Evolutionary conservation across 2,888 invertebrate genomes (phyloP).

Genomic region (Dryocosmus kuriphilus): DNA sequence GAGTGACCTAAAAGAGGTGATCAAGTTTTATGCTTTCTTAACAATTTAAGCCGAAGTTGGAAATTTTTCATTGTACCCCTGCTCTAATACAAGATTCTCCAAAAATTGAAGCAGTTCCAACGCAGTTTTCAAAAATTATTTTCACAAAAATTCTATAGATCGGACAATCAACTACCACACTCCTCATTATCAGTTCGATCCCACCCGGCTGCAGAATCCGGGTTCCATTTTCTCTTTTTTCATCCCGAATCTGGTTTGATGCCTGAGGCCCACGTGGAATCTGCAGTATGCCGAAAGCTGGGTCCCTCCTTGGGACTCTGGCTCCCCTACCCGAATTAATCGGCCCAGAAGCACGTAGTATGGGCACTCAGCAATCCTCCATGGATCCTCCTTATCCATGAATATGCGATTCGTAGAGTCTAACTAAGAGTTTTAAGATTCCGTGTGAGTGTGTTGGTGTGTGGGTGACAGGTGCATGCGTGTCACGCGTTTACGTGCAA

Average conservation of each 20-base stretch:
- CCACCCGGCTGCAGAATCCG: not conserved
- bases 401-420: slow-evolving; percentile 37
- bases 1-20: too few relatives aligned
- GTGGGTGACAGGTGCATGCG: slow-evolving; percentile 35
- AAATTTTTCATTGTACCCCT: too few relatives aligned
- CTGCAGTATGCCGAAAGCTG: not conserved
- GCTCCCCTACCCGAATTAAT: slow-evolving; percentile 16
- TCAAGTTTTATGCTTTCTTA: too few relatives aligned
- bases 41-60: too few relatives aligned
- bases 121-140: too few relatives aligned
- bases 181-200: not conserved
- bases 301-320: not conserved
- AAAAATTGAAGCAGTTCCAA: too few relatives aligned
- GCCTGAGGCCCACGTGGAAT: not conserved
- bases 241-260: slow-evolving; percentile 11
- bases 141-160: not conserved
- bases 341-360: slow-evolving; percentile 11
- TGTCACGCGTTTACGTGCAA: slow-evolving; percentile 38
- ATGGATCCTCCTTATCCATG: slow-evolving; percentile 26
- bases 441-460: slow-evolving; percentile 12
- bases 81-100: too few relatives aligned
- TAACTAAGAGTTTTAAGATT: slow-evolving; percentile 15
- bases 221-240: not conserved
- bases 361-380: slow-evolving; percentile 4
- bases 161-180: not conserved